Evolutionary conservation across 2,888 invertebrate species (phyloP).

Genomic region (Phania funesta): DNA sequence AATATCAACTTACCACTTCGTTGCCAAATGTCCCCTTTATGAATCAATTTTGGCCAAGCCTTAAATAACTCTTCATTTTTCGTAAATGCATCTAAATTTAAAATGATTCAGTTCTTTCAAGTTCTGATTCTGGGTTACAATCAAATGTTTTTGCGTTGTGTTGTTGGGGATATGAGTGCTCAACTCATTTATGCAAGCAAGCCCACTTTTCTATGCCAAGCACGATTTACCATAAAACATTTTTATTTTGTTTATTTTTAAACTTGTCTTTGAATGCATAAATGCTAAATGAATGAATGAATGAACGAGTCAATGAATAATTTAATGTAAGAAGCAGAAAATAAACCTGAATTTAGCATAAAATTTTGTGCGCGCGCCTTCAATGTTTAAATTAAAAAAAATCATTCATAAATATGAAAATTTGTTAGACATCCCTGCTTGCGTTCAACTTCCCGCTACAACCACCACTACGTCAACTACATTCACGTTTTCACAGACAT

Average conservation of each 20-base stretch:
- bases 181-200: slow-evolving; percentile 59
- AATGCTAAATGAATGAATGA: slow-evolving; percentile 27
- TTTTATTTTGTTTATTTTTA: too few relatives aligned
- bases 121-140: not conserved
- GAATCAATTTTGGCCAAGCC: too few relatives aligned
- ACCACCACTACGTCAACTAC: not conserved
- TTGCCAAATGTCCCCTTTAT: too few relatives aligned
- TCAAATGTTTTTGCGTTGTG: not conserved
- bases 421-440: slow-evolving; percentile 53
- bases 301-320: slow-evolving; percentile 35
- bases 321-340: slow-evolving; percentile 18
- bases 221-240: slow-evolving; percentile 75
- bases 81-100: not conserved
- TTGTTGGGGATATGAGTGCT: slow-evolving; percentile 18
- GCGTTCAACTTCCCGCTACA: not conserved
- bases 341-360: slow-evolving; percentile 44
- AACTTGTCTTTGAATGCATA: slow-evolving; percentile 61
- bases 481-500: not conserved
- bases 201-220: slow-evolving; percentile 70
- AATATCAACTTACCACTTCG: too few relatives aligned
- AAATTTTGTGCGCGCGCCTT: slow-evolving; percentile 50
- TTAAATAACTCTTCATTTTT: too few relatives aligned
- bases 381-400: slow-evolving; percentile 34
- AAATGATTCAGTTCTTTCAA: slow-evolving; percentile 8
- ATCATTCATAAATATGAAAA: slow-evolving; percentile 65